phyloP scores from a whole-genome alignment of 2,113 vertebrate species.

The Hemibagrus wyckioides region DNA sequence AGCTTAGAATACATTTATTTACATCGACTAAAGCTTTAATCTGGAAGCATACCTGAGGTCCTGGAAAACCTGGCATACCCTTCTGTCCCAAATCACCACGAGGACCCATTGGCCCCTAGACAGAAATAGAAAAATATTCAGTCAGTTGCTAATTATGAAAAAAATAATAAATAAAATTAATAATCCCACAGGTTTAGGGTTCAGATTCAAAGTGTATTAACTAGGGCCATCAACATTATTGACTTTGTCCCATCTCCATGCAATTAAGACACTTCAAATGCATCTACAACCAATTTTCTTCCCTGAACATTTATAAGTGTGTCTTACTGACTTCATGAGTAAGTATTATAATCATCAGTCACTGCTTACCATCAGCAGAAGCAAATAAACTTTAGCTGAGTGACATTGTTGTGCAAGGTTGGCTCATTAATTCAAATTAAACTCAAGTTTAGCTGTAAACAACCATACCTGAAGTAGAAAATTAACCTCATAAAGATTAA shows the following conservation, averaged over 20 bases:
- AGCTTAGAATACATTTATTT: background rate
- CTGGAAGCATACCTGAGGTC: slow-evolving; percentile 57
- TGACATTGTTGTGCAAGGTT: background rate
- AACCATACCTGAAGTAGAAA: background rate
- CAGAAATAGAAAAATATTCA: background rate
- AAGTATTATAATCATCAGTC: background rate
- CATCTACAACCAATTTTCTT: background rate
- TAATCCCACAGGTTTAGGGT: too few relatives aligned
- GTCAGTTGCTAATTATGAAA: background rate
- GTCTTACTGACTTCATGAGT: background rate
- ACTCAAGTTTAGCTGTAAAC: background rate
- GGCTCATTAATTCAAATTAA: background rate
- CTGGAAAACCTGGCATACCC: slow-evolving; percentile 62
- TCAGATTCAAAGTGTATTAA: too few relatives aligned
- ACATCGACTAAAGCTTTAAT: background rate
- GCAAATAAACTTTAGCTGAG: background rate
- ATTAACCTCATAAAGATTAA: background rate
- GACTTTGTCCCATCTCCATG: background rate
- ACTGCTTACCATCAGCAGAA: background rate
- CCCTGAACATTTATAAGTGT: background rate
- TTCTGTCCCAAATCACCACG: slow-evolving; percentile 59
- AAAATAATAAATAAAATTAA: background rate
- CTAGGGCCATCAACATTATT: too few relatives aligned
- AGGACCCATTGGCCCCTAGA: slow-evolving; percentile 63
- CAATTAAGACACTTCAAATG: background rate